Evolutionary conservation across 2,113 vertebrate genomes (phyloP), one percentile per base, ranked within the genome.

Genomic region (Lutjanus erythropterus): DNA sequence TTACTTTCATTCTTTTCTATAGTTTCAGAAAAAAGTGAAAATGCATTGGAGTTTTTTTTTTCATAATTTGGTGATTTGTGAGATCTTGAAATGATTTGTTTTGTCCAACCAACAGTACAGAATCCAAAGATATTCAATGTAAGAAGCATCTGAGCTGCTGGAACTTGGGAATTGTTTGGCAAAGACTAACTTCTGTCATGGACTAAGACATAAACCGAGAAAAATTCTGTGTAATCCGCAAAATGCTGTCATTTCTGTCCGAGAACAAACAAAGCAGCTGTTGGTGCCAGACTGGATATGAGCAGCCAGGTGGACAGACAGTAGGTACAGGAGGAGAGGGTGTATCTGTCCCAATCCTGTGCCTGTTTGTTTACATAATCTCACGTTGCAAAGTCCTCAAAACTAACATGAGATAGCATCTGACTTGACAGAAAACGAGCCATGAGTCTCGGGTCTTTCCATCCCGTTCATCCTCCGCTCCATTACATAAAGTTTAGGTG

Each of bases 291-390:
- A 31, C 41, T 79, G 65, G 12, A n/a, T 18, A 49, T 21, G 16
- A 81, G 35, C 39, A 47, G 55, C 37, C 75, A 83, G 70, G 65
- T 72, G 62, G 66, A 67, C 65, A 78, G 81, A 60, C 23, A 27
- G 29, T 44, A 33, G 58, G 41, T 62, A 50, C 64, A 62, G 18
- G 5, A 39, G 35, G 25, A 70, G 49, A 50, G 21, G 65, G 55
- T 18, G 21, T 12, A 52, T 60, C 44, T 56, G 37, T 58, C 56
- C 76, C 61, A 61, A 29, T 89, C 79, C 64, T 2, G 21, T 47
- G 55, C 11, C n/a, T 49, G 50, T 35, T 35, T 2, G 15, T 58
- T 39, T 37, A 49, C 62, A 69, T 31, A 71, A 49, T 47, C 29
- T 31, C 52, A 49, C 16, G 15, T 31, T 19, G 58, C 44, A 37